Evolutionary conservation across 2,888 invertebrate species (phyloP).

Genomic region (Amphipoea lucens): DNA sequence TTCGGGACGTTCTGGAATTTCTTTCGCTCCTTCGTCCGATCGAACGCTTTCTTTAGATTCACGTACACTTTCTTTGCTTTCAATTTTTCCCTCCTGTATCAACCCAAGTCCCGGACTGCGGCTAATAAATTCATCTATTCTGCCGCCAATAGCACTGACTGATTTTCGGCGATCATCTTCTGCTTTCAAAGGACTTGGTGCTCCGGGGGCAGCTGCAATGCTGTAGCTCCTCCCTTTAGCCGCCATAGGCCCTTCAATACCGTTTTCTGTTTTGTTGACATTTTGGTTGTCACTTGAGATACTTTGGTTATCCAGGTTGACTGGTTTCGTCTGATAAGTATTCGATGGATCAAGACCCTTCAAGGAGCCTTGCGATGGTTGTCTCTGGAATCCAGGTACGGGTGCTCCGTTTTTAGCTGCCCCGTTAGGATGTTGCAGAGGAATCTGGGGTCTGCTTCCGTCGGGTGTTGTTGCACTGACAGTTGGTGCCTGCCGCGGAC

Average conservation of each 20-base stretch:
- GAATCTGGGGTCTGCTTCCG: constrained; percentile 74
- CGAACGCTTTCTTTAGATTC: constrained; percentile 85
- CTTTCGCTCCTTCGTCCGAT: constrained; percentile 81
- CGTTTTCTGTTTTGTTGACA: constrained; percentile 81
- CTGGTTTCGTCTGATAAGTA: constrained; percentile 81
- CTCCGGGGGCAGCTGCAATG: constrained; percentile 87
- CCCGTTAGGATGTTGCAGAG: constrained; percentile 77
- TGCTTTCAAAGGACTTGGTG: constrained; percentile 84
- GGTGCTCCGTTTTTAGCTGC: constrained; percentile 75
- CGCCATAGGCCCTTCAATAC: constrained; percentile 82
- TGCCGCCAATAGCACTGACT: constrained; percentile 86
- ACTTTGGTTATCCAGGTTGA: constrained; percentile 87
- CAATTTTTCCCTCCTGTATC: constrained; percentile 86
- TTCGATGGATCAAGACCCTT: constrained; percentile 82
- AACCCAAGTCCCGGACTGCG: constrained; percentile 85
- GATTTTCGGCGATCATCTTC: constrained; percentile 89
- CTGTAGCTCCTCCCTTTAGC: constrained; percentile 90
- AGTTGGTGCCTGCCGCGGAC: constrained; percentile 85
- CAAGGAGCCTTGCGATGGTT: constrained; percentile 85
- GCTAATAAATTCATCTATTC: constrained; percentile 81
- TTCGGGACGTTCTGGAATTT: constrained; percentile 83
- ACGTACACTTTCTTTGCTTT: constrained; percentile 85
- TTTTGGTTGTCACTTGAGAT: constrained; percentile 78
- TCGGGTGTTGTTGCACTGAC: constrained; percentile 82
- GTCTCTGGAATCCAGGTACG: constrained; percentile 78